Percentiles rank a stretch among this genome's conserved stretches.
phyloP scores from a whole-genome alignment of 2,888 invertebrate species.

The Eristalis arbustorum region DNA sequence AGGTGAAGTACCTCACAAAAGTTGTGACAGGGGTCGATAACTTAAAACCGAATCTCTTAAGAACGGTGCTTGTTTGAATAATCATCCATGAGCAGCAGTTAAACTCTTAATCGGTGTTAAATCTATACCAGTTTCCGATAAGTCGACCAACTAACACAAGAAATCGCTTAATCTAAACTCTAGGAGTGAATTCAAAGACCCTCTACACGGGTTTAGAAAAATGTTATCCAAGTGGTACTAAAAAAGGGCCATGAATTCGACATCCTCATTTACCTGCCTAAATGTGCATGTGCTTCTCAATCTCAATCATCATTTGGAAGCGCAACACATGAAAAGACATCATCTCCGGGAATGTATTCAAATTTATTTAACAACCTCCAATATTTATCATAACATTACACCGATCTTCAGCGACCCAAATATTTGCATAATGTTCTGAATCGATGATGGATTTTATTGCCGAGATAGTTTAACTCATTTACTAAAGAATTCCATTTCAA shows the following conservation, averaged over 20 bases:
- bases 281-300: too few species aligned
- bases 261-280: too few species aligned
- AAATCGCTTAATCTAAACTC: not conserved
- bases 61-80: not conserved
- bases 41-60: not conserved
- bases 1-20: not conserved
- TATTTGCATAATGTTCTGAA: not conserved
- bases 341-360: not conserved
- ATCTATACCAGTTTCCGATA: not conserved
- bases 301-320: too few species aligned
- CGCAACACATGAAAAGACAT: not conserved
- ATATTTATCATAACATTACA: not conserved
- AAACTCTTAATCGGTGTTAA: not conserved
- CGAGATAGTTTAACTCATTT: not conserved
- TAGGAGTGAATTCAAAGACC: not conserved
- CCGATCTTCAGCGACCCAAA: not conserved
- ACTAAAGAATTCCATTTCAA: not conserved
- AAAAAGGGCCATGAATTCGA: too few species aligned
- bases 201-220: not conserved
- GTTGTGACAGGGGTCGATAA: not conserved
- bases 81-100: not conserved
- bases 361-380: not conserved
- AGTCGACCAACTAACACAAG: not conserved
- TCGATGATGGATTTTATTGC: not conserved
- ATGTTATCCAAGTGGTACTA: not conserved